Evolutionary conservation across 2,113 vertebrate species (phyloP).

Genomic region (Clarias macrocephalus): DNA sequence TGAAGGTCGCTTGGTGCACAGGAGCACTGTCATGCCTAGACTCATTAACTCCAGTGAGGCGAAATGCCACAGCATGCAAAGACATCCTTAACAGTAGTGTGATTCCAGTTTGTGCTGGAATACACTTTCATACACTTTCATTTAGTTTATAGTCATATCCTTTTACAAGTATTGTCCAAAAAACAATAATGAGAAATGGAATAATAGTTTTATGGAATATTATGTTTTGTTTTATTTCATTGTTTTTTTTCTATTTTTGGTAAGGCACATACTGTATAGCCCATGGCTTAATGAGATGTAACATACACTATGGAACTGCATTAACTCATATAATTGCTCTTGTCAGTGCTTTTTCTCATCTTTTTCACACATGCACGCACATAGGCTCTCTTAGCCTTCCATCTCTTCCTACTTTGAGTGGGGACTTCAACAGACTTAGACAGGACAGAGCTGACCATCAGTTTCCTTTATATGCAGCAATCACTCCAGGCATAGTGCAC

Average conservation of each 20-base stretch:
- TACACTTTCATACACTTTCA: background rate
- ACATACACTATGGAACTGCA: background rate
- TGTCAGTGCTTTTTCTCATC: background rate
- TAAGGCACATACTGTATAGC: background rate
- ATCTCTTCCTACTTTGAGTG: conserved; percentile 48
- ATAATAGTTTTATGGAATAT: background rate
- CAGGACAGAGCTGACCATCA: conserved; percentile 53
- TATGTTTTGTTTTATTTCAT: background rate
- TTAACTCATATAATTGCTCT: background rate
- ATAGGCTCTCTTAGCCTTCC: background rate
- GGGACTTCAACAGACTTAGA: conserved; percentile 56
- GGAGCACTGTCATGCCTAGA: background rate
- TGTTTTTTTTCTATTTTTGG: background rate
- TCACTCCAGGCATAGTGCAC: conserved; percentile 54
- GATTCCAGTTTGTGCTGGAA: background rate
- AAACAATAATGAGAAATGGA: background rate
- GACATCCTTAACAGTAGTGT: background rate
- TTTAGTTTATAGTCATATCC: background rate
- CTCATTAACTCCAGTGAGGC: background rate
- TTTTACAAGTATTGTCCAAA: background rate
- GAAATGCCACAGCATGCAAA: conserved; percentile 1
- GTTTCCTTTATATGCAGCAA: conserved; percentile 57
- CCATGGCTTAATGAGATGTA: background rate
- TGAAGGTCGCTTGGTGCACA: background rate
- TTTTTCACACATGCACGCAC: conserved; percentile 2